phyloP scores from a whole-genome alignment of 2,888 invertebrate species.

The Smittia sp. region DNA sequence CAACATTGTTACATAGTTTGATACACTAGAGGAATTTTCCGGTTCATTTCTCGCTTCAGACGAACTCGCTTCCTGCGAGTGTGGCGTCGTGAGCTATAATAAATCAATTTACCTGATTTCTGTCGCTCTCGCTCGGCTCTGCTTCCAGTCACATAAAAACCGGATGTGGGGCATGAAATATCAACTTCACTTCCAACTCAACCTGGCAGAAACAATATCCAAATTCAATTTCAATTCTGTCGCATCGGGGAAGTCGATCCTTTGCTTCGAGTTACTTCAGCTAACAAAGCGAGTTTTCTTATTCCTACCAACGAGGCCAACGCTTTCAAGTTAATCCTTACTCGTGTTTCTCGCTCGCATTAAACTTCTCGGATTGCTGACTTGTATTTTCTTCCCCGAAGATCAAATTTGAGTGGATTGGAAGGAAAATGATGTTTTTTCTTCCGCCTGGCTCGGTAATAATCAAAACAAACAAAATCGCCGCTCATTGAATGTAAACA shows the following conservation, averaged over 20 bases:
- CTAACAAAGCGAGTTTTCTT: not conserved
- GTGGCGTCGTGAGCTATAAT: not conserved
- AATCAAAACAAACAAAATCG: not conserved
- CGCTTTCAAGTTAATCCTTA: not conserved
- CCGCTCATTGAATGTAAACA: not conserved
- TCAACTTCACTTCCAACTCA: not conserved
- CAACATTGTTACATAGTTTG: slow-evolving; percentile 1
- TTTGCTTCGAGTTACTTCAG: not conserved
- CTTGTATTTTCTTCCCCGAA: not conserved
- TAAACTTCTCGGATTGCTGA: not conserved
- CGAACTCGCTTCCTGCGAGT: not conserved
- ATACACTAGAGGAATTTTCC: slow-evolving; percentile 16
- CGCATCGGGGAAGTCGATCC: not conserved
- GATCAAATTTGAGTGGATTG: no score
- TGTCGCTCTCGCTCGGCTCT: not conserved
- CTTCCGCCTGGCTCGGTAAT: not conserved
- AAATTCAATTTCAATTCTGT: slow-evolving; percentile 18
- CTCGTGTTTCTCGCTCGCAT: not conserved
- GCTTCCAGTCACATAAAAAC: not conserved
- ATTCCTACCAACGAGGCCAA: not conserved
- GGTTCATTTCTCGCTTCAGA: not conserved
- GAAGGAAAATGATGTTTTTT: not conserved
- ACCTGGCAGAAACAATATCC: not conserved
- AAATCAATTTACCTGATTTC: slow-evolving; percentile 22
- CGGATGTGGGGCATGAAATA: not conserved